Base-by-base conservation (phyloP, 2,113 vertebrate genomes). In the Acanthochromis polyacanthus region DNA sequence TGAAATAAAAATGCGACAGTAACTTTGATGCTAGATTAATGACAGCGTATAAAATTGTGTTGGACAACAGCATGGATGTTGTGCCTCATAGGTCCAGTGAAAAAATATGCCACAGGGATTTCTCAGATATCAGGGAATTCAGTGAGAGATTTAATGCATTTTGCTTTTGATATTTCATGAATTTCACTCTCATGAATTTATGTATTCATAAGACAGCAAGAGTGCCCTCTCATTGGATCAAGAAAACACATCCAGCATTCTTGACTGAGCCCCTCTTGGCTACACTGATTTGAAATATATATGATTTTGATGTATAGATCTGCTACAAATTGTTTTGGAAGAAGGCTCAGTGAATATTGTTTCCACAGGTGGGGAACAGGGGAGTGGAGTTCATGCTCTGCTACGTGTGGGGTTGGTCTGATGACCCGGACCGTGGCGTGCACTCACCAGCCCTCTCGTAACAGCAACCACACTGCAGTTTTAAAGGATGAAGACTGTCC, bases 401-500 rank as follows among this genome's bases (percentile, higher is more conserved):
- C 97, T 59, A 96, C 96, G 11, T 99, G 98, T 82, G 98, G 98
- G 0, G 96, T 97, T 25, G 97, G 98, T 69, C 90, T 99, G 32
- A 96, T 96, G 89, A 98, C 95, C 66, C 95, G 98, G 48, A 90
- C 95, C 12, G 95, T 99, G 81, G 92, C 91, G 61, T 99, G 97
- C 66, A 94, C 92, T 64, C 96, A 96, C 58, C 94, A 93, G 1
- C 92, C 95, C 3, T 96, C 94, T 80, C 90, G 92, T 80, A 94
- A 95, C 78, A 95, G 92, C 74, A 97, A 97, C 1, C 93, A 92
- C 55, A 96, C 96, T 0, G 87, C 94, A 50, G 90, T 94, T 75
- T 85, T 97, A 75, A 94, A 93, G 48, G 95, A 97, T 6, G 94
- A 95, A 55, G 90, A 96, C 53, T 99, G 98, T 83, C 93, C 62